Conservation (phyloP, 2,888 invertebrate species). For the Tridacna crocea region DNA sequence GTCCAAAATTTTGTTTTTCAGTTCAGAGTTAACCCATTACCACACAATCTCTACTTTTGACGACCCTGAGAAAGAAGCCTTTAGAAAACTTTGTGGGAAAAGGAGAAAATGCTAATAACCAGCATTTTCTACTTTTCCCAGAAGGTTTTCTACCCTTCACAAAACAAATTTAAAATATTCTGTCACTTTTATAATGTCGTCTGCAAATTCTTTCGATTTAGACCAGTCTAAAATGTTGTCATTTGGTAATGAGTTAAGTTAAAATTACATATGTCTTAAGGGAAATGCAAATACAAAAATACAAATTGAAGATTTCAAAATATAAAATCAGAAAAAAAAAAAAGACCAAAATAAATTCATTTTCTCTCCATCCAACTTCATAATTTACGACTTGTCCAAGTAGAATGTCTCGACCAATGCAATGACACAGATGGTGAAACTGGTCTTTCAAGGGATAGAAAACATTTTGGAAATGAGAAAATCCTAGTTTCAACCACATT, state of each 20-base stretch:
- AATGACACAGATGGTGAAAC: no score
- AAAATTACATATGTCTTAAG: background rate
- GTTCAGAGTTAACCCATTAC: background rate
- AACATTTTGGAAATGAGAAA: no score
- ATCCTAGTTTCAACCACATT: no score
- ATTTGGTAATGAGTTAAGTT: background rate
- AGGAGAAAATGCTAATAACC: background rate
- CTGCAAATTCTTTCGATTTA: no score
- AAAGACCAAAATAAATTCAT: background rate
- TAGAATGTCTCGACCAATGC: no score
- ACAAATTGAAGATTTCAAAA: background rate
- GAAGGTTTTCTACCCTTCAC: background rate
- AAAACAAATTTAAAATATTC: no score
- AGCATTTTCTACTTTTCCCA: no score
- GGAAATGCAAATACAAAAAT: no score
- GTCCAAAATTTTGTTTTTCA: no score
- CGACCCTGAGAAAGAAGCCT: background rate
- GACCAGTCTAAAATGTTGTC: no score
- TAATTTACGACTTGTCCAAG: background rate
- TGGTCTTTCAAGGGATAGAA: no score
- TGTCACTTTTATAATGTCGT: no score
- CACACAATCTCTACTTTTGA: background rate
- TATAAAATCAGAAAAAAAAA: background rate
- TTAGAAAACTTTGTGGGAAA: background rate
- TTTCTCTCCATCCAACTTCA: background rate